Conservation (phyloP, 2,113 vertebrate species). For the Copsychus sechellarum region DNA sequence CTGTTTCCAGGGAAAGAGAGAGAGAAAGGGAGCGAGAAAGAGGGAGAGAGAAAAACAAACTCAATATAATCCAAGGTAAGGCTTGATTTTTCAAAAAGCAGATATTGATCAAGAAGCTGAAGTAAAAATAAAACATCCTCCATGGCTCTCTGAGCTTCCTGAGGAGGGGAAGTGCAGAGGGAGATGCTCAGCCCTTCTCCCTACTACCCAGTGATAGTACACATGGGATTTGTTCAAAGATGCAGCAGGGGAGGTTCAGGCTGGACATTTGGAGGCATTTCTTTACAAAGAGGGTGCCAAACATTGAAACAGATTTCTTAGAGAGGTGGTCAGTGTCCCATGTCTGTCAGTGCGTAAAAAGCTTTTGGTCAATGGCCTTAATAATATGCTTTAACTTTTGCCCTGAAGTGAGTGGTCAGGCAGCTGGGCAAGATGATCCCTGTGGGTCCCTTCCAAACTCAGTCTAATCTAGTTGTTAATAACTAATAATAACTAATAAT, state of each 20-base stretch:
- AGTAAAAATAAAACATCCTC: background rate
- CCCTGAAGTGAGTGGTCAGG: background rate
- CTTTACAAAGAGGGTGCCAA: background rate
- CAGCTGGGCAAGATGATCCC: background rate
- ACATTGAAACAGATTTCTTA: background rate
- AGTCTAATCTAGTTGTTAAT: background rate
- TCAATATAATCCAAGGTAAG: background rate
- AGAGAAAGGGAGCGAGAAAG: fast-evolving
- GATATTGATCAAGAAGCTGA: background rate
- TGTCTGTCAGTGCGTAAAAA: background rate
- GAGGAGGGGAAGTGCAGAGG: background rate
- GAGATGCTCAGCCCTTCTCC: background rate
- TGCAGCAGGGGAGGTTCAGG: background rate
- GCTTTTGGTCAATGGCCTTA: background rate
- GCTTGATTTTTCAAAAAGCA: background rate
- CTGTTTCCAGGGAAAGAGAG: too few species aligned
- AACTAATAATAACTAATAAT: background rate
- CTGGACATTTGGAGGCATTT: background rate
- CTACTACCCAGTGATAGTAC: background rate
- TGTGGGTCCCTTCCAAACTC: background rate
- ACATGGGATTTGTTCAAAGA: background rate
- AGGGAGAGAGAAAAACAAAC: background rate
- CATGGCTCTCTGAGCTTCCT: background rate
- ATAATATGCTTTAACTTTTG: background rate
- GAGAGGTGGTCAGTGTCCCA: background rate